Conservation (phyloP, 2,888 invertebrate species). For the Spilarctia lutea region DNA sequence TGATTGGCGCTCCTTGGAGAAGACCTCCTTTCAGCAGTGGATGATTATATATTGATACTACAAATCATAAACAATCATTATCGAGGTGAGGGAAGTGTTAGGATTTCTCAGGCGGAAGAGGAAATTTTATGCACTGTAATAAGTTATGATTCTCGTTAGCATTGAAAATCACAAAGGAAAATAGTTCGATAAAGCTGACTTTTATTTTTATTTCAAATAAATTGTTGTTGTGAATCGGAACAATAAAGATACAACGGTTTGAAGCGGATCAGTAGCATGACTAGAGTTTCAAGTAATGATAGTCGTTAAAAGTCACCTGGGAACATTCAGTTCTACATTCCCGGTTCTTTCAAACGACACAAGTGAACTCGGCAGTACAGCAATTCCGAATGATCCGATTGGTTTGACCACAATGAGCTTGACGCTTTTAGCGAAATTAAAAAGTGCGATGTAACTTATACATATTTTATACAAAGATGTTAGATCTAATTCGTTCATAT, state of each 20-base stretch:
- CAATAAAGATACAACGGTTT: constrained; percentile 53
- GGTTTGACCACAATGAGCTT: constrained; percentile 77
- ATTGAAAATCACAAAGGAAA: constrained; percentile 37
- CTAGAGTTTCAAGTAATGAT: constrained; percentile 62
- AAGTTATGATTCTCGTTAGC: neutral
- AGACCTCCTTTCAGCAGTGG: neutral
- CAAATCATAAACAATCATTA: neutral
- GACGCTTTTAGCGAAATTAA: constrained; percentile 84
- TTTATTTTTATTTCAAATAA: constrained; percentile 22
- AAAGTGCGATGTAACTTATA: constrained; percentile 64
- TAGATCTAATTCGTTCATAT: no score
- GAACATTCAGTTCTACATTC: constrained; percentile 39
- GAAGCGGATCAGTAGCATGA: constrained; percentile 60
- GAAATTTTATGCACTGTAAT: neutral
- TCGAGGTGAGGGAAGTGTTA: neutral
- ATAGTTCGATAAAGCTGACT: constrained; percentile 11
- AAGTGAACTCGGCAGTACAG: constrained; percentile 46
- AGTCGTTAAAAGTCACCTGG: constrained; percentile 65
- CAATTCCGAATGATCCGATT: constrained; percentile 73
- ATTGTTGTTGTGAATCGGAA: constrained; percentile 35
- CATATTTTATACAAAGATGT: constrained; percentile 69
- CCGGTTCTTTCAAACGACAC: constrained; percentile 22
- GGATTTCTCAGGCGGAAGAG: neutral
- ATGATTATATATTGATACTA: neutral
- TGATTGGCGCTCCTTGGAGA: no score